Conservation (phyloP, 2,888 invertebrate species). For the Lamellibrachia satsuma region DNA sequence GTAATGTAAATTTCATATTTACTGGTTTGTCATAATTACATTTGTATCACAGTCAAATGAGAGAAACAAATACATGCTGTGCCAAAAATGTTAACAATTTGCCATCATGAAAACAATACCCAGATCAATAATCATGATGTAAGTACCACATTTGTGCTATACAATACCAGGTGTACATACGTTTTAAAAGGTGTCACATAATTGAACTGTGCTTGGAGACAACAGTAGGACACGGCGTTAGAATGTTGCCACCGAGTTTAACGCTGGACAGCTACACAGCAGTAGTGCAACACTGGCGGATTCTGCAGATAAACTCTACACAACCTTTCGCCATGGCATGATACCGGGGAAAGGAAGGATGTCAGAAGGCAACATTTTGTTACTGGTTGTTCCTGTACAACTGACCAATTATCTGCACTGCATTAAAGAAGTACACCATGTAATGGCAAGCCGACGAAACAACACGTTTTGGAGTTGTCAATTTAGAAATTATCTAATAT, state of each 20-base stretch:
- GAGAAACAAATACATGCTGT: background rate
- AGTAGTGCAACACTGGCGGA: background rate
- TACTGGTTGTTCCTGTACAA: background rate
- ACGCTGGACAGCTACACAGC: background rate
- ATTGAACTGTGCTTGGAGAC: background rate
- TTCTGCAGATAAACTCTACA: background rate
- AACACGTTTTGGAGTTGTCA: conserved; percentile 1
- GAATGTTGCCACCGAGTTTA: background rate
- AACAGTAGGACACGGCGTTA: background rate
- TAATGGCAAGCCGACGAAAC: background rate
- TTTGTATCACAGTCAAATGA: background rate
- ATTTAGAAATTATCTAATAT: background rate
- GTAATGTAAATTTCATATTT: background rate
- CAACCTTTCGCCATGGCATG: background rate
- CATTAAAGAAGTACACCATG: background rate
- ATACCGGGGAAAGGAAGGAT: background rate
- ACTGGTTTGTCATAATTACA: background rate
- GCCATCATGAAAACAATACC: background rate
- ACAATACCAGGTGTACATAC: background rate
- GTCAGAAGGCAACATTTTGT: background rate
- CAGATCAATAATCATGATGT: background rate
- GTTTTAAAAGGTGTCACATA: background rate
- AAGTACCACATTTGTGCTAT: background rate
- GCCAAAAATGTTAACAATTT: background rate
- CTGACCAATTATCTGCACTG: background rate